phyloP scores from a whole-genome alignment of 23 tunicate genomes.

The Halocynthia aurantium region DNA sequence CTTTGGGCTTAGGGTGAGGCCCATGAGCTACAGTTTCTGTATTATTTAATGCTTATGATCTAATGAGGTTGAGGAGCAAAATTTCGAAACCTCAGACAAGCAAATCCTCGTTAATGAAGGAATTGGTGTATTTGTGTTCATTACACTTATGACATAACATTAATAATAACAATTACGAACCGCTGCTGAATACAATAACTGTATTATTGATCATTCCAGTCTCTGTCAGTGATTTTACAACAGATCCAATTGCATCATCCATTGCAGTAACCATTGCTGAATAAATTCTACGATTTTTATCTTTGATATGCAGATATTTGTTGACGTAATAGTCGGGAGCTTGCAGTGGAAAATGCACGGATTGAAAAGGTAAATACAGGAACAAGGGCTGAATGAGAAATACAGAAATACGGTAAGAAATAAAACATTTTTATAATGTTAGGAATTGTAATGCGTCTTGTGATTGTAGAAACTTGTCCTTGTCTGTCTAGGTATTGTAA shows the following conservation, averaged over 20 bases:
- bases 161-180: constrained; percentile 6
- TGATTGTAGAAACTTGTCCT: too few relatives aligned
- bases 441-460: not conserved
- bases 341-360: constrained; percentile 93
- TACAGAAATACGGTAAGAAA: not conserved
- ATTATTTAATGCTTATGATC: too few relatives aligned
- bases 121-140: too few relatives aligned
- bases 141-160: too few relatives aligned
- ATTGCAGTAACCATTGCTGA: constrained; percentile 95
- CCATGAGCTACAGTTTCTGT: too few relatives aligned
- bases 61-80: too few relatives aligned
- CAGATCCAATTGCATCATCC: constrained; percentile 82
- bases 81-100: too few relatives aligned
- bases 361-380: constrained; percentile 90
- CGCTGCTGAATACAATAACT: constrained; percentile 64
- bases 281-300: constrained; percentile 57
- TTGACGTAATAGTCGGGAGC: constrained; percentile 79
- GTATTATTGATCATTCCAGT: constrained; percentile 81
- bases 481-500: too few relatives aligned
- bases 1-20: too few relatives aligned
- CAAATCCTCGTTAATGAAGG: too few relatives aligned
- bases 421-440: not conserved
- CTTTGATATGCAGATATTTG: constrained; percentile 56
- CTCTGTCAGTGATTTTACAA: constrained; percentile 57
- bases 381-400: too few relatives aligned